Evolutionary conservation across 2,113 vertebrate species (phyloP).

Genomic region (Gobio gobio): DNA sequence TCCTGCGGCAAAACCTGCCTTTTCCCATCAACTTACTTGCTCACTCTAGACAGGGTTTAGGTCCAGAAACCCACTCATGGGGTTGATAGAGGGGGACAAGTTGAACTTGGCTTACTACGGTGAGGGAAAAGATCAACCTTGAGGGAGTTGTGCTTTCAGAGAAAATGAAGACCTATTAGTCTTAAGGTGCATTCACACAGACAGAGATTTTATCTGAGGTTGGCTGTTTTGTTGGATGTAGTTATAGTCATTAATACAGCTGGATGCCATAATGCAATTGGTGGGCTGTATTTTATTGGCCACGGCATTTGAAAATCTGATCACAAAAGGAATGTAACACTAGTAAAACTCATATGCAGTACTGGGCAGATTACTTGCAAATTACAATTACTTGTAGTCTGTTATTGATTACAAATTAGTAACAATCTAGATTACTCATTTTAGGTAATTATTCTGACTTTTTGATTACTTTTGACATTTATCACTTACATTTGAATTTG

Average conservation of each 20-base stretch:
- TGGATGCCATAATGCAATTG: neutral
- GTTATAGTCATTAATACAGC: neutral
- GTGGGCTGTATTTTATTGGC: no score
- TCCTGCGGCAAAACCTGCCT: conserved; percentile 55
- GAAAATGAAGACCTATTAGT: conserved; percentile 1
- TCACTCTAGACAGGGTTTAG: conserved; percentile 12
- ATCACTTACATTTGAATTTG: no score
- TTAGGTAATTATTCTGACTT: no score
- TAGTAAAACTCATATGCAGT: neutral
- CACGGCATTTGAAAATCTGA: neutral
- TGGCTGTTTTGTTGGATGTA: neutral
- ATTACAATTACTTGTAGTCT: no score
- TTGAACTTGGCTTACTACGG: conserved; percentile 12
- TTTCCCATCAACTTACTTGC: conserved; percentile 54
- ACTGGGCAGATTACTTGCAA: no score
- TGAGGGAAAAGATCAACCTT: neutral
- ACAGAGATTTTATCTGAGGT: neutral
- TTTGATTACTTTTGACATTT: no score
- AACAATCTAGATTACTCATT: no score
- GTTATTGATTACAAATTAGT: no score
- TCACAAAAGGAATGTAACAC: neutral
- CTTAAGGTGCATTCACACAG: conserved; percentile 19
- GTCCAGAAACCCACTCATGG: neutral
- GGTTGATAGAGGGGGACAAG: conserved; percentile 16
- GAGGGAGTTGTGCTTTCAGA: conserved; percentile 16